Evolutionary conservation across 2,797 vertebrate genomes (phyloP).

Genomic region (Acanthurus tractus): DNA sequence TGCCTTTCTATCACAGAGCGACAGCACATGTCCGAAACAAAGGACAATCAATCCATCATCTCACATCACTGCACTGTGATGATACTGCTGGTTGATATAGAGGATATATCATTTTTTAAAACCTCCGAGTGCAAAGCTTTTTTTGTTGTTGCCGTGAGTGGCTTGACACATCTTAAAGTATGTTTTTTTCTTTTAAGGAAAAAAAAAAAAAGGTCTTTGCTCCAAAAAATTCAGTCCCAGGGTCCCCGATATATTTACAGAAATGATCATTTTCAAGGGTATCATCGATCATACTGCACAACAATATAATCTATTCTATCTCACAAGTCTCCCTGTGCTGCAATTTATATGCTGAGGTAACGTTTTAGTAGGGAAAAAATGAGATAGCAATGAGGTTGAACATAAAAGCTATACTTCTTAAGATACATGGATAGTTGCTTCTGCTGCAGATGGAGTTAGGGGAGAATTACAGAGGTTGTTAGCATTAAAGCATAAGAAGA

Average conservation of each 20-base stretch:
- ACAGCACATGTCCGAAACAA: conserved; percentile 67
- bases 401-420: conserved; percentile 47
- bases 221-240: conserved; percentile 46
- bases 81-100: conserved; percentile 62
- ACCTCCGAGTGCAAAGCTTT: conserved; percentile 20
- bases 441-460: conserved; percentile 40
- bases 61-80: conserved; percentile 57
- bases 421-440: conserved; percentile 56
- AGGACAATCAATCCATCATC: conserved; percentile 77
- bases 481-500: conserved; percentile 43
- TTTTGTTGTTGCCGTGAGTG: conserved; percentile 23
- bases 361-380: conserved; percentile 44
- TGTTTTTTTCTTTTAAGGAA: conserved; percentile 34
- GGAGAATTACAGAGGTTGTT: conserved; percentile 50
- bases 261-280: conserved; percentile 63
- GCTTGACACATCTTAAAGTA: conserved; percentile 47
- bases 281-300: conserved; percentile 72
- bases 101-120: conserved; percentile 65
- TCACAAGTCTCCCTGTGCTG: conserved; percentile 56
- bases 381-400: conserved; percentile 47
- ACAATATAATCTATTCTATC: conserved; percentile 74
- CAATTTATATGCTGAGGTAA: conserved; percentile 67
- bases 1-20: conserved; percentile 64
- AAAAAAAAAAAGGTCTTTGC: conserved; percentile 16
- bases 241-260: conserved; percentile 52